Evolutionary conservation across 2,888 invertebrate species (phyloP).

Genomic region (Lapara coniferarum): DNA sequence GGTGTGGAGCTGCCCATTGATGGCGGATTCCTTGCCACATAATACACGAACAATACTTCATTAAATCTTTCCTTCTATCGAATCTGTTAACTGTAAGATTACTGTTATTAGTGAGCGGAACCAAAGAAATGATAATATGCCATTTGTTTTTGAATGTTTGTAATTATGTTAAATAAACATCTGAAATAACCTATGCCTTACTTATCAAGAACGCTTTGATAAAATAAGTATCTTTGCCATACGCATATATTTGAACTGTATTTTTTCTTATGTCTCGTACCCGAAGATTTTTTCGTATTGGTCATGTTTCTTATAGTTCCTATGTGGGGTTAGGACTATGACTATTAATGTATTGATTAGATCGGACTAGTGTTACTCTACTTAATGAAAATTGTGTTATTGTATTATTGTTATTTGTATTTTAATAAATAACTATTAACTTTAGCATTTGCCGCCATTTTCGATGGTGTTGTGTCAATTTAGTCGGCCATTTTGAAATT

Average conservation of each 20-base stretch:
- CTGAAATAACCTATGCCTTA: slow-evolving; percentile 7
- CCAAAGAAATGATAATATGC: slow-evolving; percentile 21
- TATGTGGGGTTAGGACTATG: no score
- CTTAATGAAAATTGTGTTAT: no score
- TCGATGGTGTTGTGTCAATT: background rate
- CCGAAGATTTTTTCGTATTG: no score
- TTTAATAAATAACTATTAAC: no score
- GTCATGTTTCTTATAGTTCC: no score
- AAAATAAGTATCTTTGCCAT: background rate
- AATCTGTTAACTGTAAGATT: slow-evolving; percentile 12
- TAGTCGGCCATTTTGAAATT: background rate
- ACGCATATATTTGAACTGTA: no score
- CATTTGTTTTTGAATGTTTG: slow-evolving; percentile 2
- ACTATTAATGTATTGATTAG: no score
- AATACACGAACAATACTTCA: slow-evolving; percentile 38
- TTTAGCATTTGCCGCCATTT: background rate
- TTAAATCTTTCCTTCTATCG: slow-evolving; percentile 5
- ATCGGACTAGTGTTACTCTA: no score
- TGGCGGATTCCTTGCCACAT: slow-evolving; percentile 88
- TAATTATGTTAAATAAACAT: slow-evolving; percentile 2
- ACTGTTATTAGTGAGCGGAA: slow-evolving; percentile 18
- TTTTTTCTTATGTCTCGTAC: no score
- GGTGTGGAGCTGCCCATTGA: slow-evolving; percentile 91
- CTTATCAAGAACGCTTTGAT: background rate
- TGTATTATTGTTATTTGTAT: no score